phyloP scores from a whole-genome alignment of 2,113 vertebrate genomes.

The Alligator mississippiensis region DNA sequence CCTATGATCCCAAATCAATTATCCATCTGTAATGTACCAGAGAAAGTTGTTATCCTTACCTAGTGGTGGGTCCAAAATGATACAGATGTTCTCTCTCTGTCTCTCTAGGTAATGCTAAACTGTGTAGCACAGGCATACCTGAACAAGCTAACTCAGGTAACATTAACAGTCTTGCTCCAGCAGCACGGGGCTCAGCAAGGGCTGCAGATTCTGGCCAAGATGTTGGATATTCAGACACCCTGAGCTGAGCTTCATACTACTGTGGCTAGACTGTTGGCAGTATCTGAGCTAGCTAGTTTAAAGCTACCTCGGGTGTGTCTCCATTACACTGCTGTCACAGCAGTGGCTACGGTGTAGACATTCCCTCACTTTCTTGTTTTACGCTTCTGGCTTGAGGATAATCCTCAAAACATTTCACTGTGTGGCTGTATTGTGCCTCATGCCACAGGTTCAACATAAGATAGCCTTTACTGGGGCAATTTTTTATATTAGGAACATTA shows the following conservation, averaged over 20 bases:
- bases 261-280: no score
- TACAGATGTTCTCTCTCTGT: constrained; percentile 34
- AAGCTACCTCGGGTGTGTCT: constrained; percentile 27
- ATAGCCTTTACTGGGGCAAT: not conserved
- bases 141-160: not conserved
- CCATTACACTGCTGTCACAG: not conserved
- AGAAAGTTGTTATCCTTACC: constrained; percentile 57
- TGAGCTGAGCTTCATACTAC: not conserved
- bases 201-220: not conserved
- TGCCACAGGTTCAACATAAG: not conserved
- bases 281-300: not conserved
- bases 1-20: constrained; percentile 55
- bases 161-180: not conserved
- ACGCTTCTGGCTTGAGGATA: not conserved
- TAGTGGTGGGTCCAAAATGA: constrained; percentile 45
- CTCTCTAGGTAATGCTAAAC: not conserved
- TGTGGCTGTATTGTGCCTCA: rapidly evolving
- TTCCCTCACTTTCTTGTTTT: not conserved
- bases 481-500: not conserved
- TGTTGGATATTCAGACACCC: not conserved
- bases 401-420: not conserved
- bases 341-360: not conserved
- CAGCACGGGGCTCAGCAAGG: constrained; percentile 2
- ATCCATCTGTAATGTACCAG: not conserved
- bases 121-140: not conserved